These are phyloP conservation scores for Tangara arthus DNA, from an alignment of 2,797 vertebrate genomes.

Conservation along the genomic window DNA sequence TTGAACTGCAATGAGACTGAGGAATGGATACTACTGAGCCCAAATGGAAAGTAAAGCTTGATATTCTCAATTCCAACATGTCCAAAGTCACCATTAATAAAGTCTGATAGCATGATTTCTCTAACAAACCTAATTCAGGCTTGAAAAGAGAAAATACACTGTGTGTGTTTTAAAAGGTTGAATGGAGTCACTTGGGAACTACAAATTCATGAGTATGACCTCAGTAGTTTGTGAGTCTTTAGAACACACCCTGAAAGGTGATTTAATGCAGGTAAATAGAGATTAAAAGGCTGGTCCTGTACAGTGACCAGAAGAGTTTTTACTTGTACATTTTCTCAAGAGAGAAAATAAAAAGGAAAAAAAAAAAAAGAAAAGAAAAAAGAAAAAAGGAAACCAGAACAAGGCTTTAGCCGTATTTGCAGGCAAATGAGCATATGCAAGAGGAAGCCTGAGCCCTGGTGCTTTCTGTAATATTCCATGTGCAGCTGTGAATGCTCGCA, in stretches of 20 bases:
- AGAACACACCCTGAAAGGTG: background rate
- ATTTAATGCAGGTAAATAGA: background rate
- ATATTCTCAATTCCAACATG: background rate
- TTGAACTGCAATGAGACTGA: background rate
- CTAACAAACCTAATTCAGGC: background rate
- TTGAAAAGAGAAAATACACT: background rate
- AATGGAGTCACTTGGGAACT: background rate
- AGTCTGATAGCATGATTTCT: background rate
- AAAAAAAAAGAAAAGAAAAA: background rate
- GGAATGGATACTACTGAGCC: background rate
- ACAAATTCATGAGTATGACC: background rate
- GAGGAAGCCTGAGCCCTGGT: background rate
- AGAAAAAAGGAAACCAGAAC: background rate
- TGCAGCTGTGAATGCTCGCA: background rate
- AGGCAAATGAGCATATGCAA: background rate
- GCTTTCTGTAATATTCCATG: background rate
- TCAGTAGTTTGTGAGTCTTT: background rate
- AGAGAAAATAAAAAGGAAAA: background rate
- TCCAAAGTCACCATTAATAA: background rate
- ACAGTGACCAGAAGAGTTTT: background rate
- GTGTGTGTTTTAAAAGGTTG: background rate
- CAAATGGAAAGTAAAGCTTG: background rate
- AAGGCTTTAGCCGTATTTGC: background rate
- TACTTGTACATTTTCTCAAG: background rate
- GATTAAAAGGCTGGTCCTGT: background rate